Conservation (phyloP, 2,113 vertebrate genomes). For the Corythornis vintsioides region DNA sequence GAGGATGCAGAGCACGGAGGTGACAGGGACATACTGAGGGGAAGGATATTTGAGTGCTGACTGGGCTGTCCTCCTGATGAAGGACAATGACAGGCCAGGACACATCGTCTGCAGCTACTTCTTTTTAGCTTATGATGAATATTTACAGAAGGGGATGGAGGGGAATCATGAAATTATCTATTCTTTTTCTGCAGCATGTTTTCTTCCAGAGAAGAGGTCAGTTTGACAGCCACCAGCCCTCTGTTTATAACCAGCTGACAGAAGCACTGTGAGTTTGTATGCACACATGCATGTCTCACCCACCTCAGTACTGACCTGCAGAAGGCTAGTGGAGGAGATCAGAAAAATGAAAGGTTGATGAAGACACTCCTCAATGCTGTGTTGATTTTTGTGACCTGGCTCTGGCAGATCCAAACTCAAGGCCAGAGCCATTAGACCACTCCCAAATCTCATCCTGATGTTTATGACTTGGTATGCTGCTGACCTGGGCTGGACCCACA, state of each 20-base stretch:
- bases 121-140: neutral
- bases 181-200: neutral
- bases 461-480: neutral
- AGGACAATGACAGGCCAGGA: neutral
- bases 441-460: neutral
- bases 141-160: neutral
- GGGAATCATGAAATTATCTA: neutral
- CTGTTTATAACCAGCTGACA: neutral
- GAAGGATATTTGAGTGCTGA: neutral
- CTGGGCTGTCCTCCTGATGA: neutral
- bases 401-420: neutral
- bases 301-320: neutral
- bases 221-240: neutral
- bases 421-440: neutral
- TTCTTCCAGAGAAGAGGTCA: neutral
- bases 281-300: neutral
- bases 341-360: neutral
- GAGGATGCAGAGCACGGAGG: neutral
- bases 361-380: neutral
- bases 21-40: accelerated
- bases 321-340: neutral
- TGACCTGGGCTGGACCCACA: neutral
- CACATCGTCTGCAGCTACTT: neutral
- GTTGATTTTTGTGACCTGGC: conserved; percentile 5
- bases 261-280: neutral